Evolutionary conservation across 2,113 vertebrate genomes (phyloP).

Genomic region (Myotis yumanensis): DNA sequence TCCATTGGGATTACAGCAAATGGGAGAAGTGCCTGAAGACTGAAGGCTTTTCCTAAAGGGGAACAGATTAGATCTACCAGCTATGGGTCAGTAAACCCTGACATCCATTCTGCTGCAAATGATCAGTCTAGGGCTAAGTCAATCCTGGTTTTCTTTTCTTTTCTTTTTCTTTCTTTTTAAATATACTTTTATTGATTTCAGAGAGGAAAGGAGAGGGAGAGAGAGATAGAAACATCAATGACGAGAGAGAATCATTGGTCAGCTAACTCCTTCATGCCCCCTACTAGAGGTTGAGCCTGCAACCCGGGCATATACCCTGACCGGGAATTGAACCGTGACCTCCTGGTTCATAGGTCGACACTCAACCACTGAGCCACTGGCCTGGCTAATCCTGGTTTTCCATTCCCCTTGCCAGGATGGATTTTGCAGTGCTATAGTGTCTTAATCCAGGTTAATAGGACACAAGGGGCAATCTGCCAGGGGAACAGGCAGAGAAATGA

Average conservation of each 20-base stretch:
- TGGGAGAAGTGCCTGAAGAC: not conserved
- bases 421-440: not conserved
- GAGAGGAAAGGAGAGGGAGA: too few species aligned
- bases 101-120: not conserved
- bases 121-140: not conserved
- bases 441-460: not conserved
- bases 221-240: too few species aligned
- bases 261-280: too few species aligned
- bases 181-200: too few species aligned
- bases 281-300: too few species aligned
- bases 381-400: not conserved
- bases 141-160: not conserved
- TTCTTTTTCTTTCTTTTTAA: not conserved
- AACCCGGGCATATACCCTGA: too few species aligned
- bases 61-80: not conserved
- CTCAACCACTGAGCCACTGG: too few species aligned
- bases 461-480: not conserved
- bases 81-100: not conserved
- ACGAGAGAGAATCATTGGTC: too few species aligned
- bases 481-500: not conserved
- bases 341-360: too few species aligned
- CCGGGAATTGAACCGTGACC: too few species aligned
- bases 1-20: not conserved
- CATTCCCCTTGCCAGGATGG: not conserved
- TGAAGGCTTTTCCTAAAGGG: not conserved